phyloP scores from a whole-genome alignment of 2,797 vertebrate genomes.

The Siniperca undulata region DNA sequence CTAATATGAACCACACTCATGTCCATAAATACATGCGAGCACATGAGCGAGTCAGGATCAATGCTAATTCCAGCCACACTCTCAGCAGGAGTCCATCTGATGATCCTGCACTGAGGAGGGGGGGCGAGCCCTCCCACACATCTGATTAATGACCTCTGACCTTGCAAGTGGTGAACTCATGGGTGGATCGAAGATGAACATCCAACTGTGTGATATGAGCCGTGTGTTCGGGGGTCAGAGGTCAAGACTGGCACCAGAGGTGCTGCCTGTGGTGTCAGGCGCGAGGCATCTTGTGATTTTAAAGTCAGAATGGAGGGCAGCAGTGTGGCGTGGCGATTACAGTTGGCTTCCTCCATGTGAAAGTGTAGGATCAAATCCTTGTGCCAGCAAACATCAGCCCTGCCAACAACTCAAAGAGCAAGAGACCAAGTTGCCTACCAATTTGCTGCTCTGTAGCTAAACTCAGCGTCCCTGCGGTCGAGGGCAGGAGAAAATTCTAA shows the following conservation, averaged over 20 bases:
- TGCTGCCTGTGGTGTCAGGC: constrained; percentile 8
- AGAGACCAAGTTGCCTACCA: not conserved
- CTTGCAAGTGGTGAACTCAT: constrained; percentile 33
- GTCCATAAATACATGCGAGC: constrained; percentile 48
- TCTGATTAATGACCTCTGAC: constrained; percentile 60
- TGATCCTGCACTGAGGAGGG: constrained; percentile 11
- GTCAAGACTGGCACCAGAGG: constrained; percentile 1
- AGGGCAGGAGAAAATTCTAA: not conserved
- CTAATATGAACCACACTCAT: constrained; percentile 25
- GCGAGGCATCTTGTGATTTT: not conserved
- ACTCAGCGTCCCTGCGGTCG: not conserved
- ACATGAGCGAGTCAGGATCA: constrained; percentile 51
- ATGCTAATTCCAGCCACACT: constrained; percentile 51
- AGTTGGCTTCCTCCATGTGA: constrained; percentile 6
- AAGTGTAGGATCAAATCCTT: constrained; percentile 6
- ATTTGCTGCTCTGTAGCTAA: constrained; percentile 18
- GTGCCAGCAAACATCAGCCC: not conserved
- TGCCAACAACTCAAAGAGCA: not conserved
- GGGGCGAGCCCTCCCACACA: constrained; percentile 8
- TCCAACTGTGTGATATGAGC: constrained; percentile 39
- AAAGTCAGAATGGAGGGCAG: not conserved
- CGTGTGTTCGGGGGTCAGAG: constrained; percentile 38
- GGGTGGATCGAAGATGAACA: constrained; percentile 23
- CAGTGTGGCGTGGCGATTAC: not conserved
- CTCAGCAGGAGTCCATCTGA: constrained; percentile 52